These are phyloP conservation scores for Microctenopoma steveboyesi DNA, from an alignment of 2,797 vertebrate genomes.

Conservation along the genomic window DNA sequence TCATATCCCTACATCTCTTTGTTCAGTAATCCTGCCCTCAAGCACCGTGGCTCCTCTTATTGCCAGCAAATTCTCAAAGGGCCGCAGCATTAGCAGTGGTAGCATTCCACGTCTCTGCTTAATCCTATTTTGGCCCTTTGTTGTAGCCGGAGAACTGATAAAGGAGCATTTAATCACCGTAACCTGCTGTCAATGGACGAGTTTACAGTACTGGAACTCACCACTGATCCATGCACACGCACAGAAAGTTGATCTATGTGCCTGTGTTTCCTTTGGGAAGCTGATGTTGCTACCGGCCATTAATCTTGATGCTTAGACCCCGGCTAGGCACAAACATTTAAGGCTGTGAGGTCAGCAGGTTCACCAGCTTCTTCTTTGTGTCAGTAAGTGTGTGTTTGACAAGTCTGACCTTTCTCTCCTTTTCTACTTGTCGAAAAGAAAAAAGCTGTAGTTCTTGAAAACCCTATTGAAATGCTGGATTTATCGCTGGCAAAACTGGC, in stretches of 20 bases:
- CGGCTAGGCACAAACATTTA: conserved; percentile 15
- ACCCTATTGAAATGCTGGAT: conserved; percentile 36
- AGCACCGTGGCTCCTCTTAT: conserved; percentile 58
- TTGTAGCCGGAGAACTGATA: conserved; percentile 55
- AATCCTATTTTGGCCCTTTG: conserved; percentile 74
- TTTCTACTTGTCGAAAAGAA: background rate
- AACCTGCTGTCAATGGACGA: conserved; percentile 52
- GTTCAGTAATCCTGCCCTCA: conserved; percentile 74
- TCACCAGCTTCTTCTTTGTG: conserved; percentile 9
- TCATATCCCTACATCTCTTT: conserved; percentile 73
- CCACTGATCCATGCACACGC: conserved; percentile 29
- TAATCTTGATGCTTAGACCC: conserved; percentile 37
- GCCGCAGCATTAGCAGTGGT: conserved; percentile 59
- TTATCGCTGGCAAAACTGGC: conserved; percentile 44
- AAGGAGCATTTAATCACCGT: conserved; percentile 63
- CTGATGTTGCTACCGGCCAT: conserved; percentile 38
- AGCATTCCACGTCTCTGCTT: conserved; percentile 64
- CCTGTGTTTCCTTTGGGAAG: conserved; percentile 33
- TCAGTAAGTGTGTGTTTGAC: conserved; percentile 34
- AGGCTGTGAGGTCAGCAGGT: conserved; percentile 34
- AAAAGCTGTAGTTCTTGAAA: conserved; percentile 12
- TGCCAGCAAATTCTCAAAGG: conserved; percentile 69
- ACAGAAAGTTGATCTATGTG: conserved; percentile 15
- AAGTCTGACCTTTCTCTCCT: conserved; percentile 51
- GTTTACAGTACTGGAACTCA: conserved; percentile 31